phyloP scores from a whole-genome alignment of 2,888 invertebrate genomes.

The Mactromeris polynyma region DNA sequence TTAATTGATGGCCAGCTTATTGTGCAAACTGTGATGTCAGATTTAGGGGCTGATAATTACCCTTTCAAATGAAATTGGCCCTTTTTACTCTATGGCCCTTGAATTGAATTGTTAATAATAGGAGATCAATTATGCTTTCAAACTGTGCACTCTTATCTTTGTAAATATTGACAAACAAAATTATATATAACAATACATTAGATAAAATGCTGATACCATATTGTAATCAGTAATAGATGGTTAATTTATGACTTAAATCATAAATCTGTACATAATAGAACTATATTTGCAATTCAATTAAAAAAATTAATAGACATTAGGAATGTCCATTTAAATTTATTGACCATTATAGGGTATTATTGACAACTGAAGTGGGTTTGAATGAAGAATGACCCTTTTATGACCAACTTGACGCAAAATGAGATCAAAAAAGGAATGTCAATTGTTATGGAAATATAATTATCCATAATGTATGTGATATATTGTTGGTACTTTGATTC shows the following conservation, averaged over 20 bases:
- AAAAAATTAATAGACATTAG: slow-evolving; percentile 41
- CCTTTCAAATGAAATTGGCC: slow-evolving; percentile 28
- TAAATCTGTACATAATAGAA: slow-evolving; percentile 44
- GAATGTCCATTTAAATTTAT: slow-evolving; percentile 16
- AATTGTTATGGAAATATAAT: neutral
- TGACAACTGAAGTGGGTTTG: slow-evolving; percentile 51
- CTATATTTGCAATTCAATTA: slow-evolving; percentile 33
- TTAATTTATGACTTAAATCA: slow-evolving; percentile 45
- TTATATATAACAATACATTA: slow-evolving; percentile 21
- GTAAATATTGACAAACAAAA: slow-evolving; percentile 57
- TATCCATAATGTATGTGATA: neutral
- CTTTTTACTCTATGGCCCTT: slow-evolving; percentile 30
- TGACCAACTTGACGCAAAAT: neutral
- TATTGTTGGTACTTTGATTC: too few relatives aligned
- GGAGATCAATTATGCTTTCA: slow-evolving; percentile 31
- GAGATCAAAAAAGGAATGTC: neutral
- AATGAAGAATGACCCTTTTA: slow-evolving; percentile 51
- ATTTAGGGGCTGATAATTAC: slow-evolving; percentile 38
- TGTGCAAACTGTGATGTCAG: slow-evolving; percentile 38
- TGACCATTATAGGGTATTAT: neutral
- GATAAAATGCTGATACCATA: neutral
- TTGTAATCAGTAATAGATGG: neutral
- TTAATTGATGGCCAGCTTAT: slow-evolving; percentile 34
- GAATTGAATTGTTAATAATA: slow-evolving; percentile 11
- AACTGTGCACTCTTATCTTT: slow-evolving; percentile 17